A percentile compares a stretch with the other conserved stretches of the same genome.
phyloP scores from a whole-genome alignment of 2,888 invertebrate genomes.

The Gastracanthus pulcherrimus region DNA sequence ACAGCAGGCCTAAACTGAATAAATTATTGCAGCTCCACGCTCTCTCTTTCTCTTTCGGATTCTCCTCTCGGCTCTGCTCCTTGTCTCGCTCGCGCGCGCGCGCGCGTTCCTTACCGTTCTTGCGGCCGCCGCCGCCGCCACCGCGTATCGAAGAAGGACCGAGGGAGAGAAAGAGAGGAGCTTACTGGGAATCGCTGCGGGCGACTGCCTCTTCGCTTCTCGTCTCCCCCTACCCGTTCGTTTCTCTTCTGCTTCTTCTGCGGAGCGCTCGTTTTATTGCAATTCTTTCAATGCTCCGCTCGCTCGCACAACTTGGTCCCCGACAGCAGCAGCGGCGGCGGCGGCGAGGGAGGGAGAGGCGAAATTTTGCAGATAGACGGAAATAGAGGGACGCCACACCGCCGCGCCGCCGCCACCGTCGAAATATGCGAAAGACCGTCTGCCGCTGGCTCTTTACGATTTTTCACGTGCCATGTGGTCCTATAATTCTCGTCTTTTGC shows the following conservation, averaged over 20 bases:
- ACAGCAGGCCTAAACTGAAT: conserved; percentile 71
- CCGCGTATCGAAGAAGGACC: conserved; percentile 50
- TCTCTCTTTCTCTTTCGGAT: neutral
- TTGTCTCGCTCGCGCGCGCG: too few relatives aligned
- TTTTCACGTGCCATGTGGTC: conserved; percentile 70
- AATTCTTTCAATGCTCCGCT: conserved; percentile 49
- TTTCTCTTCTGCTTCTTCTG: conserved; percentile 35
- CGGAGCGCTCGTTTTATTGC: conserved; percentile 50
- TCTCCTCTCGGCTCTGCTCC: conserved; percentile 57
- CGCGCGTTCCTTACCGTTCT: conserved; percentile 61
- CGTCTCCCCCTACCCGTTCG: conserved; percentile 27
- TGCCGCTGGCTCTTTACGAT: conserved; percentile 13
- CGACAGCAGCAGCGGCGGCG: too few relatives aligned
- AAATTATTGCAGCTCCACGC: conserved; percentile 72
- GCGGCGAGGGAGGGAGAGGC: neutral
- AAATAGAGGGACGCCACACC: too few relatives aligned
- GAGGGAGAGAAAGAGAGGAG: conserved; percentile 12
- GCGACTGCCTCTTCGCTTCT: conserved; percentile 52
- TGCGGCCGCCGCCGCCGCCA: too few relatives aligned
- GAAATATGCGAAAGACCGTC: conserved; percentile 9
- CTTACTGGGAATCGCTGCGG: conserved; percentile 58
- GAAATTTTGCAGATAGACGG: conserved; percentile 37
- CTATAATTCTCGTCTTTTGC: conserved; percentile 62
- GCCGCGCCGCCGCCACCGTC: too few relatives aligned
- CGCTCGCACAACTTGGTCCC: too few relatives aligned